Evolutionary conservation across 2,888 invertebrate species (phyloP).

Genomic region (Dimorphilus gyrociliatus): DNA sequence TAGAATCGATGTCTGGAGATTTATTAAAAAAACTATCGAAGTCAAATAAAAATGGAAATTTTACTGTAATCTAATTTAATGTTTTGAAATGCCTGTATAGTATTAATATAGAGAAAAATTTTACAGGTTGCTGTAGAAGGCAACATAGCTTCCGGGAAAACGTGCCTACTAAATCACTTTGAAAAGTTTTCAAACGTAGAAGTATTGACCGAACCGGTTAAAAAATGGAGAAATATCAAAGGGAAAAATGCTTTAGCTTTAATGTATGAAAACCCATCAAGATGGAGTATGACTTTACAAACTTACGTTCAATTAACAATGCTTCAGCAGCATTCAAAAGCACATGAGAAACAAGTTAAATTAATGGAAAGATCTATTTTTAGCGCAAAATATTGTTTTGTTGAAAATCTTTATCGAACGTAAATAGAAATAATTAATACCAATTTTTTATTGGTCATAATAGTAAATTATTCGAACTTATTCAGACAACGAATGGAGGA

Average conservation of each 20-base stretch:
- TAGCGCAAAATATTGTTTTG: slow-evolving; percentile 67
- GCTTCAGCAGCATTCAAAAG: slow-evolving; percentile 52
- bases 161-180: slow-evolving; percentile 10
- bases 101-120: too few relatives aligned
- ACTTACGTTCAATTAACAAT: slow-evolving; percentile 77
- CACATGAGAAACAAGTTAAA: slow-evolving; percentile 47
- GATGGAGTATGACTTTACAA: slow-evolving; percentile 74
- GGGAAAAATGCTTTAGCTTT: slow-evolving; percentile 41
- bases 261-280: slow-evolving; percentile 63
- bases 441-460: too few relatives aligned
- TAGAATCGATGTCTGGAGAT: too few relatives aligned
- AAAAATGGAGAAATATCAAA: slow-evolving; percentile 10
- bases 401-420: slow-evolving; percentile 50
- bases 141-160: slow-evolving; percentile 16
- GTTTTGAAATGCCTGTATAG: too few relatives aligned
- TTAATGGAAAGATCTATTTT: slow-evolving; percentile 76
- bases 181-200: slow-evolving; percentile 1
- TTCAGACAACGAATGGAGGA: slow-evolving; percentile 50
- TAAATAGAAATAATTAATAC: too few relatives aligned
- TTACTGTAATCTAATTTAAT: too few relatives aligned
- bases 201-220: slow-evolving; percentile 13
- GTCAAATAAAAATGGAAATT: too few relatives aligned
- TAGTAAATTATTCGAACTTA: too few relatives aligned
- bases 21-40: too few relatives aligned
- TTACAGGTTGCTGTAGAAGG: slow-evolving; percentile 15